Evolutionary conservation across 1,140 invertebrate species (phyloP).

Genomic region (Diachasma alloeum): DNA sequence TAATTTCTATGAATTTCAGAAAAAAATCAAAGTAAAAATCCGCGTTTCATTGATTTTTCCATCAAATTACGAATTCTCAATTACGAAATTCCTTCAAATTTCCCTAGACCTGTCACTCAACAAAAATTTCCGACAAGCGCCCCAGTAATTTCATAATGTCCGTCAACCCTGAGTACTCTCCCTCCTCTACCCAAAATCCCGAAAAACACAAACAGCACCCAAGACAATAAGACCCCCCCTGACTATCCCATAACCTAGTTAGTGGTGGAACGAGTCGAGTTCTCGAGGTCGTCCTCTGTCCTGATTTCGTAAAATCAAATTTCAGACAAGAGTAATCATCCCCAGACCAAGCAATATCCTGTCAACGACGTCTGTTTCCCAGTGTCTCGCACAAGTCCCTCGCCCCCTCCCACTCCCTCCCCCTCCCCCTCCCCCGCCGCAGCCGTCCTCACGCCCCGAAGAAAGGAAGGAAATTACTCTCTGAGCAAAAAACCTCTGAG

Average conservation of each 20-base stretch:
- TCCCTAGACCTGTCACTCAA: too few relatives aligned
- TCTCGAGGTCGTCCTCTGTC: not conserved
- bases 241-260: constrained; percentile 7
- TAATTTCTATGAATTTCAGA: too few relatives aligned
- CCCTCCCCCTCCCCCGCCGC: not conserved
- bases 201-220: not conserved
- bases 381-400: not conserved
- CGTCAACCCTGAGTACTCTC: too few relatives aligned
- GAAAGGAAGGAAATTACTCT: not conserved
- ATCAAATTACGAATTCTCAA: too few relatives aligned
- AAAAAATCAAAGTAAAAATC: too few relatives aligned
- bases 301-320: constrained; percentile 8
- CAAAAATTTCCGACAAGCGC: too few relatives aligned
- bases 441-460: not conserved
- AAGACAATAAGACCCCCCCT: not conserved
- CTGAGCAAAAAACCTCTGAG: not conserved
- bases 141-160: too few relatives aligned
- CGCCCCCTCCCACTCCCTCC: not conserved
- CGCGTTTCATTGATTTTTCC: too few relatives aligned
- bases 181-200: too few relatives aligned
- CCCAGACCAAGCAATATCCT: not conserved
- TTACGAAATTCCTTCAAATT: too few relatives aligned
- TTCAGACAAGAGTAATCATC: constrained; percentile 10
- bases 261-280: not conserved
- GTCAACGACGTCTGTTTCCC: not conserved